A percentile compares a stretch with the other conserved stretches of the same genome.
phyloP scores from a whole-genome alignment of 2,113 vertebrate genomes.

The Nerophis lumbriciformis region DNA sequence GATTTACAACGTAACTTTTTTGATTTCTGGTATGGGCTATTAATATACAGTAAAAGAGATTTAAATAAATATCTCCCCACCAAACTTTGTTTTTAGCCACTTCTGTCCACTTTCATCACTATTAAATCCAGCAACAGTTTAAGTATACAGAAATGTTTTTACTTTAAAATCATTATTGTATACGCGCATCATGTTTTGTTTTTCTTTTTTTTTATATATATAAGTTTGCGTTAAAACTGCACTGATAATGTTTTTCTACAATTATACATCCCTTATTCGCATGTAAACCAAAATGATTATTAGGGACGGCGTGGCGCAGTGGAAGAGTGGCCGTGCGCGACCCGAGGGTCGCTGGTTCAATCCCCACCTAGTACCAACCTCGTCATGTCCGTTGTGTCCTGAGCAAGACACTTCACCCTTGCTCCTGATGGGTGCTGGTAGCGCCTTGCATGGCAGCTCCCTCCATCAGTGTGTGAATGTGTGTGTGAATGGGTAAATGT shows the following conservation, averaged over 20 bases:
- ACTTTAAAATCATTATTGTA: conserved; percentile 29
- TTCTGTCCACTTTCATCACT: conserved; percentile 47
- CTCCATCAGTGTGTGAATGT: too few relatives aligned
- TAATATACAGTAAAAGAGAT: conserved; percentile 51
- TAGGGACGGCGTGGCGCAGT: too few relatives aligned
- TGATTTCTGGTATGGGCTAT: conserved; percentile 60
- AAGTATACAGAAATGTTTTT: conserved; percentile 27
- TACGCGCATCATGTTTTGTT: conserved; percentile 13
- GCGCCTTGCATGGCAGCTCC: too few relatives aligned
- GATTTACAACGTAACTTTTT: conserved; percentile 77
- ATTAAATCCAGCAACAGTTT: conserved; percentile 55
- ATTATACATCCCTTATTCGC: conserved; percentile 15
- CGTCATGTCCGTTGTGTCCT: too few relatives aligned
- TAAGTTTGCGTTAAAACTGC: background rate
- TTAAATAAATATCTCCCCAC: conserved; percentile 54
- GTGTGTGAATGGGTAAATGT: too few relatives aligned
- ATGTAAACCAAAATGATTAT: conserved; percentile 9
- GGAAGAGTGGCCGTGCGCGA: too few relatives aligned
- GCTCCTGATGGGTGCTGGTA: too few relatives aligned
- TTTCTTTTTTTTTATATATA: background rate
- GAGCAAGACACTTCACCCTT: too few relatives aligned
- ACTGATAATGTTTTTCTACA: background rate
- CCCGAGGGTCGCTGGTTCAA: too few relatives aligned
- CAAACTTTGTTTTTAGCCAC: conserved; percentile 27
- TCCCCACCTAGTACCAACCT: too few relatives aligned